phyloP scores from a whole-genome alignment of 1,140 invertebrate species.

The Limonius californicus region DNA sequence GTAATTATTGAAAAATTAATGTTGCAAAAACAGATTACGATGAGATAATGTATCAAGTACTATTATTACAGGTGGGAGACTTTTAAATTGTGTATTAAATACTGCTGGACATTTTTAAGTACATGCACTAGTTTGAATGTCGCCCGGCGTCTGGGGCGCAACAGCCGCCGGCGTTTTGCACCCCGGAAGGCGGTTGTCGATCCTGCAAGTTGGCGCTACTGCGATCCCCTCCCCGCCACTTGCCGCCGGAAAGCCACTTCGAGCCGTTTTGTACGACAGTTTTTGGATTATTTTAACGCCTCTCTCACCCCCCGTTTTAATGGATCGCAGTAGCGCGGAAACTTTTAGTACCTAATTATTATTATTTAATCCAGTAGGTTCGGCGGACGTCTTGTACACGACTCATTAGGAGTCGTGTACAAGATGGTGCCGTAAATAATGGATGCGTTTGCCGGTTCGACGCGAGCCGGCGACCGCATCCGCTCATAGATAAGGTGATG shows the following conservation, averaged over 20 bases:
- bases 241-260: no score
- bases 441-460: no score
- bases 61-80: neutral
- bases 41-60: neutral
- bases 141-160: neutral
- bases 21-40: conserved; percentile 1
- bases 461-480: neutral
- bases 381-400: neutral
- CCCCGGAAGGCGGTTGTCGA: neutral
- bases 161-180: neutral
- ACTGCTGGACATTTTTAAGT: conserved; percentile 10
- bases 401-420: neutral
- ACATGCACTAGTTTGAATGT: neutral
- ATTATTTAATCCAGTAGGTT: neutral
- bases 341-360: neutral
- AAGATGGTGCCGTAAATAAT: neutral
- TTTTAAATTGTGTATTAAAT: neutral
- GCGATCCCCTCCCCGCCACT: no score
- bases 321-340: conserved; percentile 3
- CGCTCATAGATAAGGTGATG: conserved; percentile 6
- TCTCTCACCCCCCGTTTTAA: no score
- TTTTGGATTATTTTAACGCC: no score
- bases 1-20: conserved; percentile 1
- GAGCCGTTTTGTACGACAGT: no score
- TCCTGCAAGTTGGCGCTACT: neutral